Conservation (phyloP, 2,888 invertebrate species). For the Rotaria socialis region DNA sequence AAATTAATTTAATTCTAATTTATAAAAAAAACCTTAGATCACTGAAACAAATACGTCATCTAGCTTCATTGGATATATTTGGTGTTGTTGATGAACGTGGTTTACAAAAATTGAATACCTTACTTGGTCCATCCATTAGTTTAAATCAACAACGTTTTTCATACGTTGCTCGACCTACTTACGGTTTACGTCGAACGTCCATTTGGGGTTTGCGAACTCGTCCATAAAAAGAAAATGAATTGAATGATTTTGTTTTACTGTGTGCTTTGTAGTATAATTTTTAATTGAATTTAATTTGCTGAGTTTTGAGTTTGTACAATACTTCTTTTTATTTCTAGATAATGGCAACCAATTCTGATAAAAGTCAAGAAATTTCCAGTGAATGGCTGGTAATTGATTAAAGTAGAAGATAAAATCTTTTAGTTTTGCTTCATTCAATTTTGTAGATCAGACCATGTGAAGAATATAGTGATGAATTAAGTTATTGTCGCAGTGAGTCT, state of each 20-base stretch:
- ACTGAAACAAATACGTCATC: constrained; percentile 64
- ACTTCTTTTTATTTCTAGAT: neutral
- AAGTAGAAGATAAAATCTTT: neutral
- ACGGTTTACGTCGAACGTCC: constrained; percentile 77
- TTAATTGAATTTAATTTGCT: neutral
- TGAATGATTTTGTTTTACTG: neutral
- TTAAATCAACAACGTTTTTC: constrained; percentile 73
- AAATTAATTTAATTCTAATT: no score
- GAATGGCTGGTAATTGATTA: constrained; percentile 1
- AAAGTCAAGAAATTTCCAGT: neutral
- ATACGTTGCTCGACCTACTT: constrained; percentile 78
- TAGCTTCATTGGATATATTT: constrained; percentile 76
- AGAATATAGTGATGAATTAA: constrained; percentile 20
- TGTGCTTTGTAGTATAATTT: neutral
- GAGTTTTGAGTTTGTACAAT: neutral
- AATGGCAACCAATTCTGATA: neutral
- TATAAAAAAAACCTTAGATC: constrained; percentile 43
- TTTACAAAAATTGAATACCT: constrained; percentile 60
- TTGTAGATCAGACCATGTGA: constrained; percentile 5
- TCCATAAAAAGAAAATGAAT: constrained; percentile 63
- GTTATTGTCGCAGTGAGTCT: neutral
- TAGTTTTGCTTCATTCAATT: neutral
- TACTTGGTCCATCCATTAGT: constrained; percentile 62
- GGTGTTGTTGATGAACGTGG: constrained; percentile 69
- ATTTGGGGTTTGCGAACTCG: constrained; percentile 74